Percentiles rank a stretch among this genome's conserved stretches.
Evolutionary conservation across 2,113 vertebrate genomes (phyloP).

Genomic region (Etia nguti): DNA sequence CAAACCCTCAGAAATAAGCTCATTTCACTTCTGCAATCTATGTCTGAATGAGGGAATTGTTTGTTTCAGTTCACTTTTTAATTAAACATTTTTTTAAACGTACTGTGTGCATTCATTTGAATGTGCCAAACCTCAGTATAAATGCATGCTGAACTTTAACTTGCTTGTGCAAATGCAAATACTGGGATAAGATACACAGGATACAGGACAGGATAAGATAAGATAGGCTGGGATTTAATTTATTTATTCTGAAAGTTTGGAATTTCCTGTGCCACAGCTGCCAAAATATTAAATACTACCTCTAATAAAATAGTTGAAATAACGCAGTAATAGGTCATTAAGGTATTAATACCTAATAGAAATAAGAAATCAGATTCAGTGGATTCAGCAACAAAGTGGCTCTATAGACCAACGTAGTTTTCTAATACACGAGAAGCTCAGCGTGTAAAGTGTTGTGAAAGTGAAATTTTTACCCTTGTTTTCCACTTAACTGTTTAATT

Average conservation of each 20-base stretch:
- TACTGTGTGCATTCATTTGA: background rate
- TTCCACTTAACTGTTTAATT: background rate
- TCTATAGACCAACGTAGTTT: too few species aligned
- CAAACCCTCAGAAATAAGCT: background rate
- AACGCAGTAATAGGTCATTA: background rate
- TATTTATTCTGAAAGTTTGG: background rate
- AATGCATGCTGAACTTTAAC: background rate
- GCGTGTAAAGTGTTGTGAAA: background rate
- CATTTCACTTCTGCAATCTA: background rate
- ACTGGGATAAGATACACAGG: rapidly evolving
- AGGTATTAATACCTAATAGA: background rate
- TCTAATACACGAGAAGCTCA: background rate
- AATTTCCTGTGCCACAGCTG: background rate
- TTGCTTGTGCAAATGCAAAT: background rate
- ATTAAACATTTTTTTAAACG: background rate
- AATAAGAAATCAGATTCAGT: rapidly evolving
- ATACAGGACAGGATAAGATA: background rate
- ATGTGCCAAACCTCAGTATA: background rate
- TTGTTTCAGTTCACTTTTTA: background rate
- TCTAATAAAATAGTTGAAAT: background rate
- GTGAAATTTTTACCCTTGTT: background rate
- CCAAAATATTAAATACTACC: background rate
- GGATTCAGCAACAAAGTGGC: background rate
- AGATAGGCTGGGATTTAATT: background rate
- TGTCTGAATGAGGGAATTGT: rapidly evolving